phyloP scores from a whole-genome alignment of 30 jellyfish, hydroid and myxozoan genomes.

The Aurelia sp. region DNA sequence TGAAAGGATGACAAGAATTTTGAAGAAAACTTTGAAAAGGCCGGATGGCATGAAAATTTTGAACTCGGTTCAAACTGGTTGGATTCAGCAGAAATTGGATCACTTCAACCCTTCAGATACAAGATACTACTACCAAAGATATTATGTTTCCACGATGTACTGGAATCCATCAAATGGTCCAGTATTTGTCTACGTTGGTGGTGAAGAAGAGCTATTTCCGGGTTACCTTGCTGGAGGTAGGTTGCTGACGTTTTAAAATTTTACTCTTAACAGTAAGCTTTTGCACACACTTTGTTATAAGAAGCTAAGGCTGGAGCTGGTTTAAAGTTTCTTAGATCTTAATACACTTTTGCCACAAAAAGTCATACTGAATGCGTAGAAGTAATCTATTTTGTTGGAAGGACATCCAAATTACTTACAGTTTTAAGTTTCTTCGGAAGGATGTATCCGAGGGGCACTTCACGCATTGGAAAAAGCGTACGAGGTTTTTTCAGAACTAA shows the following conservation, averaged over 20 bases:
- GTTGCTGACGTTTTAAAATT: not conserved
- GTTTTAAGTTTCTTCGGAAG: no score
- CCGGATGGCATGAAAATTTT: slow-evolving; percentile 39
- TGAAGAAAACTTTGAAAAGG: slow-evolving; percentile 13
- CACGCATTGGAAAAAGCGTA: no score
- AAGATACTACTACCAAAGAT: slow-evolving; percentile 56
- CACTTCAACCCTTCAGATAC: slow-evolving; percentile 59
- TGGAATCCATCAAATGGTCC: slow-evolving; percentile 78
- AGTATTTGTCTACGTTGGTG: slow-evolving; percentile 84
- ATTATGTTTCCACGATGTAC: slow-evolving; percentile 55
- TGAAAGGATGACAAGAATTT: slow-evolving; percentile 28
- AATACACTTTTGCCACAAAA: no score
- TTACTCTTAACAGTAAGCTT: not conserved
- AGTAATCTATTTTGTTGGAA: no score
- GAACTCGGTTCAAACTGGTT: slow-evolving; percentile 57
- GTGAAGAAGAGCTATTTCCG: slow-evolving; percentile 79
- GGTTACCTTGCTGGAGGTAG: slow-evolving; percentile 76
- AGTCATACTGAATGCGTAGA: no score
- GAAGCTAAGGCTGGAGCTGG: no score
- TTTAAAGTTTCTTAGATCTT: no score
- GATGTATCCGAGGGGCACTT: no score
- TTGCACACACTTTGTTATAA: no score
- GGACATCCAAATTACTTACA: no score
- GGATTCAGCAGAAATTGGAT: slow-evolving; percentile 67
- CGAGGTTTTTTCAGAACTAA: no score